phyloP scores from a whole-genome alignment of 2,113 vertebrate genomes.

The Microtus ochrogaster region DNA sequence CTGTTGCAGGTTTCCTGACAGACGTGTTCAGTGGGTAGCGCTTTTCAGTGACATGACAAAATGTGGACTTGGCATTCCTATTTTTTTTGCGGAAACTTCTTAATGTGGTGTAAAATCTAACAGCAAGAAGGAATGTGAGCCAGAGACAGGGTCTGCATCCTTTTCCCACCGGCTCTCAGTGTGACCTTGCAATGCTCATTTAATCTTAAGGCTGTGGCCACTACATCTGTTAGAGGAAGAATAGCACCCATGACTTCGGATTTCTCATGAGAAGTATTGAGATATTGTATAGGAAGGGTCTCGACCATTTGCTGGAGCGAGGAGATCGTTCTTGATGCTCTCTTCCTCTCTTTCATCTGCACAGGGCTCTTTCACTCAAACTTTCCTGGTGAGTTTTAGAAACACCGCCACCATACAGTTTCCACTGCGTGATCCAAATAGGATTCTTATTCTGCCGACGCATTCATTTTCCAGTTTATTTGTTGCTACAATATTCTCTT shows the following conservation, averaged over 20 bases:
- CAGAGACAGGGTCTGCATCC: neutral
- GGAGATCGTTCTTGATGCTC: neutral
- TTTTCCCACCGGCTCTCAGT: neutral
- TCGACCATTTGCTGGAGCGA: conserved; percentile 6
- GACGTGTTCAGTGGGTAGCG: neutral
- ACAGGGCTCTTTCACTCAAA: neutral
- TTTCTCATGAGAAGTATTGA: neutral
- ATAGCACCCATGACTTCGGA: neutral
- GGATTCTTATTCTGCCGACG: neutral
- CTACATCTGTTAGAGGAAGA: neutral
- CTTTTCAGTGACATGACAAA: neutral
- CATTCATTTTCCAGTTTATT: neutral
- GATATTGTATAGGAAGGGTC: neutral
- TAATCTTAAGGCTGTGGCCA: neutral
- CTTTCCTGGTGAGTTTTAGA: conserved; percentile 32
- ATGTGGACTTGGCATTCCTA: neutral
- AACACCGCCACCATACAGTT: neutral
- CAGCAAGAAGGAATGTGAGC: neutral
- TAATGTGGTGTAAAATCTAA: neutral
- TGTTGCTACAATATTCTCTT: neutral
- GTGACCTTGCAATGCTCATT: neutral
- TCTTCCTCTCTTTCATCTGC: neutral
- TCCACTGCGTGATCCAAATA: neutral
- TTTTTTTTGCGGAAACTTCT: conserved; percentile 38
- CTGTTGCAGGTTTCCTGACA: neutral